Evolutionary conservation across 2,888 invertebrate species (phyloP), one percentile per base, ranked within the genome.

Genomic region (Zhuqinia jingwanae): DNA sequence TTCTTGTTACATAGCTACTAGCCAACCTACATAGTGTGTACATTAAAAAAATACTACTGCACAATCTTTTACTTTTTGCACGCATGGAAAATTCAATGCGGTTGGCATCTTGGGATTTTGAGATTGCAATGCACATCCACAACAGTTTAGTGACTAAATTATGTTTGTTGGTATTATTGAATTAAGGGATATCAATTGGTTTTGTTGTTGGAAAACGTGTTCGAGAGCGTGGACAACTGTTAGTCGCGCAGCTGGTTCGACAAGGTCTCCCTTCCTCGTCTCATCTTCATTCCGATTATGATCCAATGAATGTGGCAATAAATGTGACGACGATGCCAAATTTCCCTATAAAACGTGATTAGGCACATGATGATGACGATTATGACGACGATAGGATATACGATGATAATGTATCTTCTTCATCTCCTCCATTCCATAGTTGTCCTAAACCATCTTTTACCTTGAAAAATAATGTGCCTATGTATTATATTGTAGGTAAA

Each of bases 341-440:
- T 50, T 15, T 58, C 25, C 20, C 58, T 58, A 58, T 58, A 58
- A 58, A 58, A n/a, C 58, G 22, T 58, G 58, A 58, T 58, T 58
- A 58, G 58, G 58, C 58, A 58, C 58, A 58, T 22, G 8, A 58
- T 58, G 25, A 11, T 58, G 6, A 22, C 25, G 6, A 25, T 58
- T 8, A 58, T 58, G 22, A 58, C 8, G 25, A 22, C 10, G 58
- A 58, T 15, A 56, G 53, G 2, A 56, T 56, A 8, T 13, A n/a
- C n/a, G n/a, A n/a, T n/a, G n/a, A n/a, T n/a, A n/a, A n/a, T 56
- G 20, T 17, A 17, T 56, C 53, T 56, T 56, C 53, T n/a, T n/a
- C 50, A 15, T 58, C 58, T 22, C 11, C 58, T 22, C 22, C 8
- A n/a, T 8, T 1, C 53, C 2, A n/a, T 17, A 17, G 17, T 56